These are phyloP conservation scores for Gobius niger DNA, from an alignment of 2,113 vertebrate genomes.

Conservation along the genomic window DNA sequence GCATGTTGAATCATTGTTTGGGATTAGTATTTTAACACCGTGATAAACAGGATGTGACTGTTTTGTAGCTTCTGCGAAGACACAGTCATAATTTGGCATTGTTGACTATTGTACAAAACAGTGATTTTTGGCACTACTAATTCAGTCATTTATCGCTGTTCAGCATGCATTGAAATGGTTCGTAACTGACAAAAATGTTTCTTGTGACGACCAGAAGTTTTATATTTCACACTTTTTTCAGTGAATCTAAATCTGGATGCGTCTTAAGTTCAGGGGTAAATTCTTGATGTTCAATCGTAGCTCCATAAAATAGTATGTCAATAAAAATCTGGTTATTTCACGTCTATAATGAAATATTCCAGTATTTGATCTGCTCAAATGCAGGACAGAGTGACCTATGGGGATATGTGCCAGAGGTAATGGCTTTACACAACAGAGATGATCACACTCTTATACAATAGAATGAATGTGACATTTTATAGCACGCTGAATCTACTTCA, in stretches of 20 bases:
- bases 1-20: slow-evolving; percentile 42
- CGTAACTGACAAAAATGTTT: no score
- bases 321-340: neutral
- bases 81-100: neutral
- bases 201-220: no score
- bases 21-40: slow-evolving; percentile 20
- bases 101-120: neutral
- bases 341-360: neutral
- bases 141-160: no score
- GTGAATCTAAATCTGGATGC: no score
- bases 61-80: neutral
- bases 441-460: slow-evolving; percentile 17
- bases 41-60: slow-evolving; percentile 13
- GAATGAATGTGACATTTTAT: slow-evolving; percentile 55
- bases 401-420: slow-evolving; percentile 31
- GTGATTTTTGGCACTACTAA: neutral
- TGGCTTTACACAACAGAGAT: slow-evolving; percentile 24
- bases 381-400: neutral
- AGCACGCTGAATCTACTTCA: slow-evolving; percentile 53
- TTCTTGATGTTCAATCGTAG: neutral
- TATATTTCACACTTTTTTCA: no score
- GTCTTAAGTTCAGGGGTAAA: neutral
- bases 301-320: neutral
- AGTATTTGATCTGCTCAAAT: neutral
- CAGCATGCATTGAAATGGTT: no score